Base-by-base conservation (phyloP, 2,888 invertebrate genomes). In the Hyles lineata region DNA sequence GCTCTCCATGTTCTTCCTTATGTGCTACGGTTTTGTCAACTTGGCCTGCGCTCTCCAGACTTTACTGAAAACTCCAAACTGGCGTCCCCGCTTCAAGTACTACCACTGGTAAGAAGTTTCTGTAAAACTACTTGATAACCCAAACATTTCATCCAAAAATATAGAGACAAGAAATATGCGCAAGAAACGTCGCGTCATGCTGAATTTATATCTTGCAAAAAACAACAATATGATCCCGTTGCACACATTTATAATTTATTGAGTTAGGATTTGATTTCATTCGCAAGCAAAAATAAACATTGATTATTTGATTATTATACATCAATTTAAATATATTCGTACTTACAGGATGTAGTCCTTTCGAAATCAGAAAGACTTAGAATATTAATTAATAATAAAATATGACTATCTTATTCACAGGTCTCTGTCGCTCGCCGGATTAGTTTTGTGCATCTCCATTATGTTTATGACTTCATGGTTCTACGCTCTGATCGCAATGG, bases 21-120 rank as follows among this genome's bases (percentile, higher is more conserved):
- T 99, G 99, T 99, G 99, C 93, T 99, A 99, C 90, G 99, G 99
- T 70, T 99, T 99, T 92, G 99, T 99, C 19, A 99, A 99, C 93
- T 96, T 99, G 76, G 99, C 99, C 43, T 99, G 99, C 92, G 99
- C 99, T 72, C 96, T 99, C 70, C 99, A 99, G 95, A 99, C 99
- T 0, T 95, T 99, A 17, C 95, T 99, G 50, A 96, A 98, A 80
- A 98, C 99, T 21, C 99, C 99, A 17, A 99, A 99, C 92, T 99
- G 99, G 99, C 96, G 99, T 78, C 99, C 99, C 2, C 96, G 99
- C 76, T 99, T 99, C 95, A 98, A 97, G 90, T 99, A 98, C 89
- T 99, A 99, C 89, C 99, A 99, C 91, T 99, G 99, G 99, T 97
- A 95, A 90, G 60, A 58, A 19, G 60, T 7, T 25, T 29, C 72